These are phyloP conservation scores for Zalophus californianus DNA, from an alignment of 2,797 vertebrate species.

Conservation along the genomic window DNA sequence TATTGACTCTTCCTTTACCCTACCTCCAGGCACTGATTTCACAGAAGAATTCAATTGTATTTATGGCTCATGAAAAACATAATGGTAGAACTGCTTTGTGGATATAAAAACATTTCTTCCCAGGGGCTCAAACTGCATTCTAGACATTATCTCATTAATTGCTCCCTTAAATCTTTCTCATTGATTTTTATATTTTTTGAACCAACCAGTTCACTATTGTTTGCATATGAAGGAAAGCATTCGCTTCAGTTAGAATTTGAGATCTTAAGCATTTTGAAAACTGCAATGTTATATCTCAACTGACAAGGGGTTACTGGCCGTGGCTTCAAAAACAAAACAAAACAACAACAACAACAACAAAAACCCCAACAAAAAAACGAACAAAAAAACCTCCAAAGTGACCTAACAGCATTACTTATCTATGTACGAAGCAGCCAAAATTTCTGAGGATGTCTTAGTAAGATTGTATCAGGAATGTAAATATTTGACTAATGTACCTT, in stretches of 20 bases:
- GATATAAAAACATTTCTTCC: slow-evolving; percentile 68
- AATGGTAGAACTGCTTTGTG: slow-evolving; percentile 49
- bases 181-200: slow-evolving; percentile 78
- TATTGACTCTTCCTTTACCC: slow-evolving; percentile 11
- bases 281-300: not conserved
- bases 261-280: slow-evolving; percentile 68
- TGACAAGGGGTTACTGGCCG: slow-evolving; percentile 32
- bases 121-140: slow-evolving; percentile 58
- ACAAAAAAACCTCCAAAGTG: not conserved
- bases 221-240: slow-evolving; percentile 58
- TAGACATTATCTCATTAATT: slow-evolving; percentile 80
- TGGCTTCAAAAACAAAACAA: not conserved
- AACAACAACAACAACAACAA: too few species aligned
- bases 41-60: slow-evolving; percentile 58
- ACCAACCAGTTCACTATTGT: slow-evolving; percentile 60
- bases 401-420: not conserved
- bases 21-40: slow-evolving; percentile 27
- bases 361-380: not conserved
- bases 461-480: slow-evolving; percentile 14
- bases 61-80: slow-evolving; percentile 61
- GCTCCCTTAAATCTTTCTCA: slow-evolving; percentile 76
- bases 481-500: slow-evolving; percentile 42
- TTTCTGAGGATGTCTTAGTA: not conserved
- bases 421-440: slow-evolving; percentile 21
- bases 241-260: slow-evolving; percentile 68